Base-by-base conservation (phyloP, 2,888 invertebrate species). In the Drosophila mettleri region DNA sequence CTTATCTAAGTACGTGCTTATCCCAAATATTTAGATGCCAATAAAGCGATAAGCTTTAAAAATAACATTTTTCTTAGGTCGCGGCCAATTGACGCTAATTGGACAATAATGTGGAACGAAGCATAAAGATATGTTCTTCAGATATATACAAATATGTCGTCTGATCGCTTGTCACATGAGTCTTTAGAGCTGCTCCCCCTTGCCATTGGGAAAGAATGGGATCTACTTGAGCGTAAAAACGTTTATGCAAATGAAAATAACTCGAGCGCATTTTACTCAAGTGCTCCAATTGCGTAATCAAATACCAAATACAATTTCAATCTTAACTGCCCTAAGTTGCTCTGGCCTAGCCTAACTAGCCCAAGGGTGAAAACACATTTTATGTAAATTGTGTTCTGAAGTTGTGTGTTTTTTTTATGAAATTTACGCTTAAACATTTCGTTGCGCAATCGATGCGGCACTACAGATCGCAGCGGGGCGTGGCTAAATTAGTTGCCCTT, bases 381-480 rank as follows among this genome's bases (percentile, higher is more conserved):
- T 84, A 70, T 72, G 81, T 63, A 70, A 79, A 71, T 65, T 29
- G 38, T 18, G 14, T 1, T 22, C 34, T 22, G 3, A 49, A 49
- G 29, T 34, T 46, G 57, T 67, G 68, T 24, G 18, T 18, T 34
- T 34, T 73, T 58, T 69, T 75, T 55, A 67, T 79, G 62, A 62
- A 77, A 86, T 85, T 86, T 77, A 85, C 48, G 68, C 68, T 61
- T 36, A 74, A 75, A 80, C 69, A 88, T 86, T 80, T 86, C 72
- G 76, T 83, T 89, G 82, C 84, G 88, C 72, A 88, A 89, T 89
- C 81, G 86, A 82, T 84, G 83, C 77, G 71, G 55, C 45, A 75
- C 85, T 85, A 43, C 45, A 80, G 63, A 66, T 70, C 65, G 48
- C 85, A 82, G 69, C 69, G 67, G 78, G 80, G 80, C 86, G 78